Conservation (phyloP, 1,140 invertebrate species). For the Caenorhabditis latens region DNA sequence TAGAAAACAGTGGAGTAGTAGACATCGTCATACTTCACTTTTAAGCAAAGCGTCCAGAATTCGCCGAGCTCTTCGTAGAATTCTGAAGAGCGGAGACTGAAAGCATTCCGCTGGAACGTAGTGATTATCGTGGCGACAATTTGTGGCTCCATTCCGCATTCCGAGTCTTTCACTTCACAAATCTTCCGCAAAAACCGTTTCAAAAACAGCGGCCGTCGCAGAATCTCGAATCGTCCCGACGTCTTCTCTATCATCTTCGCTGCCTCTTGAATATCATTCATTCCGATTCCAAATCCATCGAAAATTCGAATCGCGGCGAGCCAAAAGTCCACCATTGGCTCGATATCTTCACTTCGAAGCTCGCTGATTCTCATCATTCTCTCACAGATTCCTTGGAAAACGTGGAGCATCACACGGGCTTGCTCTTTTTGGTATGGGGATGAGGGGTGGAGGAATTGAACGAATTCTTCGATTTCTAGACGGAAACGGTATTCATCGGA, state of each 20-base stretch:
- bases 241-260: constrained; percentile 3
- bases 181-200: constrained; percentile 9
- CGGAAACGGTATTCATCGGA: not conserved
- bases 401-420: not conserved
- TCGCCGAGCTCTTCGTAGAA: constrained; percentile 26
- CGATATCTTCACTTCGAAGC: not conserved
- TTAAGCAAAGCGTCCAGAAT: constrained; percentile 33
- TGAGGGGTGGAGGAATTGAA: not conserved
- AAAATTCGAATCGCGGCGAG: not conserved
- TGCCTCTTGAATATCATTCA: not conserved
- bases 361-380: not conserved
- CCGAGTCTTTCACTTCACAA: not conserved
- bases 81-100: not conserved
- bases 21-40: constrained; percentile 30
- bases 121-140: constrained; percentile 28
- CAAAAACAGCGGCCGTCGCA: not conserved
- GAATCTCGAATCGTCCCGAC: not conserved
- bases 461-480: not conserved
- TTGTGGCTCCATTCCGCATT: not conserved
- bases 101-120: not conserved
- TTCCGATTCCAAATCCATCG: not conserved
- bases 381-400: not conserved
- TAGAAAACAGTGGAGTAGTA: constrained; percentile 8
- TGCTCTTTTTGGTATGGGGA: not conserved
- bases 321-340: constrained; percentile 17